Evolutionary conservation across 2,113 vertebrate species (phyloP).

Genomic region (Seriola rivoliana): DNA sequence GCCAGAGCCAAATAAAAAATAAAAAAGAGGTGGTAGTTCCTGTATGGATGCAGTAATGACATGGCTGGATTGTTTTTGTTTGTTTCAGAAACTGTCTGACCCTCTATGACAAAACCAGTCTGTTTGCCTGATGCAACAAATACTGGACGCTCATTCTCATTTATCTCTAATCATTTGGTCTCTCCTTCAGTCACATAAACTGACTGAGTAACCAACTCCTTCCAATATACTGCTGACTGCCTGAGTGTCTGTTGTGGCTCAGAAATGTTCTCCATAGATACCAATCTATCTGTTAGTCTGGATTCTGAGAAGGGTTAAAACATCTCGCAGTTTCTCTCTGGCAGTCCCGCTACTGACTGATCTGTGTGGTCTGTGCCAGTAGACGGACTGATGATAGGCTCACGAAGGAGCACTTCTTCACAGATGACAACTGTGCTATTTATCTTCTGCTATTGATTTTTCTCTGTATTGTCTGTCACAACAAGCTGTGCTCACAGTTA

Average conservation of each 20-base stretch:
- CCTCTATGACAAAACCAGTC: not conserved
- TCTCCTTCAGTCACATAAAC: conserved; percentile 18
- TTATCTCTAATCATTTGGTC: not conserved
- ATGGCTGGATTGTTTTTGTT: conserved; percentile 4
- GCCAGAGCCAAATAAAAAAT: not conserved
- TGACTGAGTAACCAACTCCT: not conserved
- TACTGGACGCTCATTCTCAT: conserved; percentile 19
- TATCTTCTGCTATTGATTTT: conserved; percentile 64
- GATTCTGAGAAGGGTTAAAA: conserved; percentile 44
- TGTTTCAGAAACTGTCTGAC: conserved; percentile 2
- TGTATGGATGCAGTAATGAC: not conserved
- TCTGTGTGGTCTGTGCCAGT: conserved; percentile 41
- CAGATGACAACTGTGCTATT: conserved; percentile 57
- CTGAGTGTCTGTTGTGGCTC: conserved; percentile 6
- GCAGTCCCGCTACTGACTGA: conserved; percentile 54
- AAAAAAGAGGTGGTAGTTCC: conserved; percentile 6
- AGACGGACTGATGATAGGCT: conserved; percentile 62
- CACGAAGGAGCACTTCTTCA: conserved; percentile 49
- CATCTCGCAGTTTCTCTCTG: conserved; percentile 44
- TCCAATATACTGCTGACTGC: conserved; percentile 3
- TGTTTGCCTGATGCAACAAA: conserved; percentile 20
- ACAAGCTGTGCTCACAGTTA: conserved; percentile 53
- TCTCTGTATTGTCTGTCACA: conserved; percentile 47
- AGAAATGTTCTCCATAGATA: conserved; percentile 2
- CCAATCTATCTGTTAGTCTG: conserved; percentile 30